Conservation (phyloP, 2,113 vertebrate genomes). For the Eubucco bourcierii region DNA sequence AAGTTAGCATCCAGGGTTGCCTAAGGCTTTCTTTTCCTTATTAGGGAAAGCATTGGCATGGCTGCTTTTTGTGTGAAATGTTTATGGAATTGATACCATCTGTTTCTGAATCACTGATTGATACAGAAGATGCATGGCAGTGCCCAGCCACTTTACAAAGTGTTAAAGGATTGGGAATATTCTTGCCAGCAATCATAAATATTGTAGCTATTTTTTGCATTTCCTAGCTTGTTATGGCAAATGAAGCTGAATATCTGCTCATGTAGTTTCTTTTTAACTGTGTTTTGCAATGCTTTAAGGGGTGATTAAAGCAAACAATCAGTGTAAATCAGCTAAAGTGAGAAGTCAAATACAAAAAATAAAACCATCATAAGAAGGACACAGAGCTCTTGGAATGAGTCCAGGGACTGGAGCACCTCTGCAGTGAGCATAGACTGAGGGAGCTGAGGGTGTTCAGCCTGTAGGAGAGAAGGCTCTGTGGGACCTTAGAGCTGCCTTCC, state of each 20-base stretch:
- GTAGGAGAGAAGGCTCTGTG: no score
- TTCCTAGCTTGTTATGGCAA: background rate
- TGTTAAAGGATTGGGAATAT: background rate
- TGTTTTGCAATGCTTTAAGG: background rate
- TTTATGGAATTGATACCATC: slow-evolving; percentile 47
- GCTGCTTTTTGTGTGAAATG: slow-evolving; percentile 10
- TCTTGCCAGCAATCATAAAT: slow-evolving; percentile 34
- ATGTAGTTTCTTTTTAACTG: slow-evolving; percentile 18
- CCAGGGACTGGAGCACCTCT: no score
- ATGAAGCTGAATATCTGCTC: slow-evolving; percentile 3
- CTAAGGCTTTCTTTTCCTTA: background rate
- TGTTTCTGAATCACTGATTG: slow-evolving; percentile 47
- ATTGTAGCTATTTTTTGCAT: slow-evolving; percentile 1
- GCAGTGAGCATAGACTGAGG: no score
- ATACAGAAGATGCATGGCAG: background rate
- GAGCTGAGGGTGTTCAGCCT: no score
- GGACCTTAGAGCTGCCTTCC: no score
- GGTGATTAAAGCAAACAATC: background rate
- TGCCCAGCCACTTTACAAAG: background rate
- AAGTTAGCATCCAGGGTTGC: background rate
- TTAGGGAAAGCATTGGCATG: background rate
- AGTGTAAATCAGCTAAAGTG: background rate
- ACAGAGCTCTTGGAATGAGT: no score
- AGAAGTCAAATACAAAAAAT: background rate
- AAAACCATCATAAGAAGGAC: no score